Evolutionary conservation across 2,113 vertebrate species (phyloP), one percentile per base, ranked within the genome.

Genomic region (Nannospalax galili): DNA sequence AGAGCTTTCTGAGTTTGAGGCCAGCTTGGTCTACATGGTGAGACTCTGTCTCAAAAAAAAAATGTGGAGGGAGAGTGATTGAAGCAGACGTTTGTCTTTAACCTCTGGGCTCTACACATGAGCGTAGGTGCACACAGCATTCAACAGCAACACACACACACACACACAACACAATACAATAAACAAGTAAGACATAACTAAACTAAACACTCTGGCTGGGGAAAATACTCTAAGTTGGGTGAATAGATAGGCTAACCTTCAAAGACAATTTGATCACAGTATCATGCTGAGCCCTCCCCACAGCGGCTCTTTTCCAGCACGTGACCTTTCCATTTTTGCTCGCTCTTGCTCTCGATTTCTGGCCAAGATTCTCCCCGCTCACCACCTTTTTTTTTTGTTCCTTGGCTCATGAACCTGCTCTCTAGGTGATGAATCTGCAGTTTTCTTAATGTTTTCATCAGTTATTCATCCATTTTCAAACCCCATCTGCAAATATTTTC

Each of bases 361-460:
- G 70, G 45, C 75, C 65, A 77, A 89, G 56, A 84, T 65, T 91
- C 81, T 92, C 90, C n/a, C 75, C n/a, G 91, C 84, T 80, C 64
- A 48, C 26, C 79, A n/a, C 75, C 62, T 52, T 74, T n/a, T 88
- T 80, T 28, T 52, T 48, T 79, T 95, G 48, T 87, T 90, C 85
- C 40, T 87, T 96, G 96, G 91, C 95, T 87, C 4, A 72, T 64
- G 84, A 92, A 73, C 40, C 94, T 45, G 69, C 2, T 79, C 93
- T 81, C 52, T 11, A 84, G 86, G 70, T 79, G 92, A 94, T 87
- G 88, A 87, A 91, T 96, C 45, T 96, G 86, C 91, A 84, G 86
- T 84, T 96, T 96, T 92, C 92, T 88, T 69, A 94, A 90, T 11
- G 42, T 94, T 97, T 81, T 94, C 56, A 52, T 94, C 84, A 81